These are phyloP conservation scores for Athetis lepigone DNA, from an alignment of 2,888 invertebrate genomes.

Conservation along the genomic window DNA sequence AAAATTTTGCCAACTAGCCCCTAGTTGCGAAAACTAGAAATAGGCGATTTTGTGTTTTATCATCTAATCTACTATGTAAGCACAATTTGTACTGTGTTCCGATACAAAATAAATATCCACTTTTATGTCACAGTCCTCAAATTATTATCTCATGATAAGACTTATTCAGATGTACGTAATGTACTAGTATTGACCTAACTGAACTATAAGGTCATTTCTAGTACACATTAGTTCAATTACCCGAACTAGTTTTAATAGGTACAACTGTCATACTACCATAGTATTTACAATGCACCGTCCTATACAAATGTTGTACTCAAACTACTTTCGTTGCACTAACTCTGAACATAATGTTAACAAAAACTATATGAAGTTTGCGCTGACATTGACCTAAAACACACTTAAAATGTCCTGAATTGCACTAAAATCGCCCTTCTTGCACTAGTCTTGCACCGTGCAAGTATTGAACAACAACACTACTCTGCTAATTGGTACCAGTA, in stretches of 20 bases:
- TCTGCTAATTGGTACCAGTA: background rate
- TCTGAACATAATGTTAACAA: constrained; percentile 25
- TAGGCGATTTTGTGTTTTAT: no score
- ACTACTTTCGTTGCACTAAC: constrained; percentile 25
- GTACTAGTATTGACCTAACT: constrained; percentile 10
- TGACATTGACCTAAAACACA: constrained; percentile 42
- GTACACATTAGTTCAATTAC: no score
- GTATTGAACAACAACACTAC: background rate
- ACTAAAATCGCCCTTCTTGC: constrained; percentile 35
- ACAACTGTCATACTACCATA: background rate
- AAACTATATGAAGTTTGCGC: constrained; percentile 30
- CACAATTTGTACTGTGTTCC: background rate
- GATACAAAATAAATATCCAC: background rate
- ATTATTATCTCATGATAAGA: constrained; percentile 6
- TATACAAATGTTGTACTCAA: constrained; percentile 13
- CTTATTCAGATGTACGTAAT: constrained; percentile 5
- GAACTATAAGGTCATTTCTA: background rate
- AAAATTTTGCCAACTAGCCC: no score
- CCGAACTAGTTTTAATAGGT: no score
- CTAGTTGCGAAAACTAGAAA: no score
- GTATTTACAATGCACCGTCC: background rate
- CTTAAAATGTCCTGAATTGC: constrained; percentile 22
- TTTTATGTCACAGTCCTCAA: background rate
- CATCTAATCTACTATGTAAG: background rate
- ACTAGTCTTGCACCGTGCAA: constrained; percentile 30